Conservation (phyloP, 2,113 vertebrate genomes). For the Microcebus griseorufus region DNA sequence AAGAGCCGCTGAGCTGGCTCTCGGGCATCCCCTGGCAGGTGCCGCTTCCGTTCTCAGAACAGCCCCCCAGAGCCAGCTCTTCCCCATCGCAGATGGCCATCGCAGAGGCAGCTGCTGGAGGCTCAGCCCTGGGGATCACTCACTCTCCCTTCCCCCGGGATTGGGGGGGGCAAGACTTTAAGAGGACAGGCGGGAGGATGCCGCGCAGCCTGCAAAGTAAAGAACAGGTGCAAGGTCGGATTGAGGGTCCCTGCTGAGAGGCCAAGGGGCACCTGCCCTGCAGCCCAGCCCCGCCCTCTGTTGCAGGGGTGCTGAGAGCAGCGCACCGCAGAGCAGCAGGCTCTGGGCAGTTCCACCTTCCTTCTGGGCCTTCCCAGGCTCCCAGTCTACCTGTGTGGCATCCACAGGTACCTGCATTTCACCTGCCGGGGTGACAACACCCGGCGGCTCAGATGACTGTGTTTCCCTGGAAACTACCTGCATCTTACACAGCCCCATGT, state of each 20-base stretch:
- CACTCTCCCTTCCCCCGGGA: neutral
- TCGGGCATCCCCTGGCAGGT: neutral
- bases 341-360: neutral
- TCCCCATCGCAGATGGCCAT: neutral
- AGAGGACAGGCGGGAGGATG: neutral
- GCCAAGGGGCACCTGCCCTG: neutral
- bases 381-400: neutral
- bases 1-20: neutral
- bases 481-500: neutral
- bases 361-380: neutral
- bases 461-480: neutral
- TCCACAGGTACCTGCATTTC: neutral
- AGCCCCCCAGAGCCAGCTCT: neutral
- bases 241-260: rapidly evolving
- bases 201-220: neutral
- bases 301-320: too few relatives aligned
- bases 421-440: rapidly evolving
- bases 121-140: neutral
- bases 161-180: too few relatives aligned
- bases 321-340: neutral
- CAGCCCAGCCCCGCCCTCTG: too few relatives aligned
- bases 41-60: neutral
- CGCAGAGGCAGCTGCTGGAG: neutral
- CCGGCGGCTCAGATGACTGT: neutral
- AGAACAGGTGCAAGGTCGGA: neutral